A percentile compares a stretch with the other conserved stretches of the same genome.
Conservation (phyloP, 2,888 invertebrate genomes). For the Stegana nigrithorax region DNA sequence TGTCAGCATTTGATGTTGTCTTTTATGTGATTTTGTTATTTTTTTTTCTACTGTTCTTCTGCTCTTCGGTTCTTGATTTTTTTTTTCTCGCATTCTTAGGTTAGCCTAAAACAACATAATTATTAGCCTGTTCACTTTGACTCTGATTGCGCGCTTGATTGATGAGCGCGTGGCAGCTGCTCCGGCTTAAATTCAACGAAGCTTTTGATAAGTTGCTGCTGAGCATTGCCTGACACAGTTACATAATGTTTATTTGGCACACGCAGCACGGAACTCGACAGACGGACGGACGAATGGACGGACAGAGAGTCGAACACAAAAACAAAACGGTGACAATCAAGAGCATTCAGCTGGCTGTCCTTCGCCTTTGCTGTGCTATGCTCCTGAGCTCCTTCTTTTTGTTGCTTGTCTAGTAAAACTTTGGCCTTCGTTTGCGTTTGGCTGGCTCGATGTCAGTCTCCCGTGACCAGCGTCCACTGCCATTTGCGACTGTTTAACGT, state of each 20-base stretch:
- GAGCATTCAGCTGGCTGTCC: not conserved
- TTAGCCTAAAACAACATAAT: no score
- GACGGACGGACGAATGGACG: not conserved
- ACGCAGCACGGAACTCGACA: not conserved
- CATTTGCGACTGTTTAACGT: no score
- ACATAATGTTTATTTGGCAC: conserved; percentile 2
- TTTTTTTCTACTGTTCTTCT: no score
- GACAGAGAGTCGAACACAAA: not conserved
- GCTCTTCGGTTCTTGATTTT: no score
- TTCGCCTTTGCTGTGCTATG: not conserved
- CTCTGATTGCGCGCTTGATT: conserved; percentile 9
- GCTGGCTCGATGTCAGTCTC: no score
- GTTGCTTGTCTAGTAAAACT: no score
- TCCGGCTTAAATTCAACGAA: not conserved
- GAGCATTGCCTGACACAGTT: not conserved
- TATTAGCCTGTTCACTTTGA: not conserved
- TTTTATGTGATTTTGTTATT: no score
- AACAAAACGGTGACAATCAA: not conserved
- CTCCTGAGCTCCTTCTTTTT: not conserved
- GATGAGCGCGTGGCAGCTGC: not conserved
- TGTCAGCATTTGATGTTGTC: not conserved
- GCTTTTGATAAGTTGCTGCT: not conserved
- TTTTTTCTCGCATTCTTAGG: no score
- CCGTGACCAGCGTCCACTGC: no score
- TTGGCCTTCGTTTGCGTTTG: no score